Base-by-base conservation (phyloP, 1,140 invertebrate species). In the Drosophila tropicalis region DNA sequence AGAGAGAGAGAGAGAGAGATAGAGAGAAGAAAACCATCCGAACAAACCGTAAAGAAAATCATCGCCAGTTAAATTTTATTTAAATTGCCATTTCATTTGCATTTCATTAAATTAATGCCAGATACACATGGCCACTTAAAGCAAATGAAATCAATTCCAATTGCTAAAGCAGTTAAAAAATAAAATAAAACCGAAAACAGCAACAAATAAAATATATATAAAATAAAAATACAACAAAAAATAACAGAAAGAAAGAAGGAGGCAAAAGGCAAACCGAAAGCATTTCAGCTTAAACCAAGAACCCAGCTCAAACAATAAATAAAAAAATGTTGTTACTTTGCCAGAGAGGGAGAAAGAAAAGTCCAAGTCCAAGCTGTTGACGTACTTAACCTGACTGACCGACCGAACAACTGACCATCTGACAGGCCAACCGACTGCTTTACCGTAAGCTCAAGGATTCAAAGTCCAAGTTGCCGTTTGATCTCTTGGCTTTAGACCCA, bases 61-160 rank as follows among this genome's bases (percentile, higher is more conserved):
- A 74, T 47, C 60, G 71, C 29, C 36, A 67, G 56, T 75, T 70
- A 67, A 75, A 67, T 75, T 78, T 75, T 67, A 65, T 78, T 75
- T 65, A 64, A 75, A 78, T 66, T 13, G 40, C 51, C 67, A 57
- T 71, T 78, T 65, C 40, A 78, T 78, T 78, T 70, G 72, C 72
- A 70, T 65, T 64, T 61, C 61, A 70, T 75, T 65, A 71, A 62
- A 71, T 75, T 70, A 75, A 63, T 63, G 67, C 63, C 72, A 67
- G 61, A 32, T 32, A 32, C 44, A 51, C 44, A 64, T 74, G 67
- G 72, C 41, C 67, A 71, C 72, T 75, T 78, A 41, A 55, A 56
- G 56, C 55, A 67, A 75, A 70, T 70, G 39, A 77, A 77, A 77
- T 74, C 75, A 77, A 77, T 74, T 78, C 54, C 61, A 74, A 70